These are phyloP conservation scores for Chrysolophus pictus DNA, from an alignment of 2,797 vertebrate species.

Conservation along the genomic window DNA sequence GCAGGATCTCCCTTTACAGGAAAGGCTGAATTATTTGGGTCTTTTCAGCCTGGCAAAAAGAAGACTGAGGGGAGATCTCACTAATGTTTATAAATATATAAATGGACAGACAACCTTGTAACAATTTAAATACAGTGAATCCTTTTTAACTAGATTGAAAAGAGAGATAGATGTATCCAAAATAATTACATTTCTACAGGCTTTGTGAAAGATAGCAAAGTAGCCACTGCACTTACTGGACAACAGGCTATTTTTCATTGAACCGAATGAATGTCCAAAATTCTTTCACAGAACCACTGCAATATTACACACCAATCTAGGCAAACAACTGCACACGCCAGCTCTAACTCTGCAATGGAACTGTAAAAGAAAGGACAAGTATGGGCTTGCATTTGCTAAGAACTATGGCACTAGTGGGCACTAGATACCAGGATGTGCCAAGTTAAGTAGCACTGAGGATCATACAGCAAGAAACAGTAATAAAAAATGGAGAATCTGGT, in stretches of 20 bases:
- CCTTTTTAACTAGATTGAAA: neutral
- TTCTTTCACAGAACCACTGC: neutral
- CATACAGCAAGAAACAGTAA: neutral
- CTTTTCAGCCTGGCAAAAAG: too few relatives aligned
- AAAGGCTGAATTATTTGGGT: too few relatives aligned
- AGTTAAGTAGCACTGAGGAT: neutral
- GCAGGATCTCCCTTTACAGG: too few relatives aligned
- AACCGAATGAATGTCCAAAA: neutral
- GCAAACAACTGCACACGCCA: neutral
- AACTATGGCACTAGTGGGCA: neutral
- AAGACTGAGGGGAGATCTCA: too few relatives aligned
- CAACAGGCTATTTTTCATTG: neutral
- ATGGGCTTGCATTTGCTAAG: neutral
- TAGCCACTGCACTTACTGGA: neutral
- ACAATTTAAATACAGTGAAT: neutral
- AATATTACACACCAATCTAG: neutral
- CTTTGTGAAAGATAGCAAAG: neutral
- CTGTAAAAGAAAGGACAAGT: neutral
- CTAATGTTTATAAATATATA: too few relatives aligned
- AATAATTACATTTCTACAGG: neutral
- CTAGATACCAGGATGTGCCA: neutral
- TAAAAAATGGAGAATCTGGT: neutral
- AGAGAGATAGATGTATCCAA: neutral
- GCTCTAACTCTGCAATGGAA: neutral
- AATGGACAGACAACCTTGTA: neutral